phyloP scores from a whole-genome alignment of 2,888 invertebrate genomes.

The Heliconius hortense region DNA sequence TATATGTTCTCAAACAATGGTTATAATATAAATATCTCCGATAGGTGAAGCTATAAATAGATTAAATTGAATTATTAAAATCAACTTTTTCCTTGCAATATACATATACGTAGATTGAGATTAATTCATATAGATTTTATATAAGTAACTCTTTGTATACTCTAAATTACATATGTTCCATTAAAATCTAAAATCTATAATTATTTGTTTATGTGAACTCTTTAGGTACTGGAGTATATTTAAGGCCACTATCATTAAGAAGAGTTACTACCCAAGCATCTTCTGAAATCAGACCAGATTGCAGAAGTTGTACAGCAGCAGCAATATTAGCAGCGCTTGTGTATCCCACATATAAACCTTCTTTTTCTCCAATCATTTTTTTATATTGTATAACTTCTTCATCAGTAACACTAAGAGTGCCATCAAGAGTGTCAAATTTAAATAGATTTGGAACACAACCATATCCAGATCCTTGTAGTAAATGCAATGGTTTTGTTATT shows the following conservation, averaged over 20 bases:
- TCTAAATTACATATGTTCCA: no score
- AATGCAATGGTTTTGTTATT: constrained; percentile 71
- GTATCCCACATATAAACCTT: constrained; percentile 73
- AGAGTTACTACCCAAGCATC: constrained; percentile 73
- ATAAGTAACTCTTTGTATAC: no score
- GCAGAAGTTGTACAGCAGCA: constrained; percentile 67
- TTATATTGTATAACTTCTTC: constrained; percentile 67
- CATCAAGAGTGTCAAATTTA: constrained; percentile 67
- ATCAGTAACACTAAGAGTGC: constrained; percentile 66
- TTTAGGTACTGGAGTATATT: constrained; percentile 67
- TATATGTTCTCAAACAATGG: no score
- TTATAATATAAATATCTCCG: no score
- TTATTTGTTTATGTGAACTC: constrained; percentile 40
- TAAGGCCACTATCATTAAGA: constrained; percentile 69
- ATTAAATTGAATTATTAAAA: no score
- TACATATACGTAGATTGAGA: no score
- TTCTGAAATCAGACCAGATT: constrained; percentile 64
- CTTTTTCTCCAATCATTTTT: constrained; percentile 65
- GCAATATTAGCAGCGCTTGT: constrained; percentile 75
- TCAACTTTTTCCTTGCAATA: no score
- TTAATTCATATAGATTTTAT: no score
- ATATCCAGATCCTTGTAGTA: constrained; percentile 75
- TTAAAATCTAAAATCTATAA: not conserved
- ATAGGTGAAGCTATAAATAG: no score
- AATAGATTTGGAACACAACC: constrained; percentile 70